These are phyloP conservation scores for Sylvia atricapilla DNA, from an alignment of 2,113 vertebrate genomes.

Conservation along the genomic window DNA sequence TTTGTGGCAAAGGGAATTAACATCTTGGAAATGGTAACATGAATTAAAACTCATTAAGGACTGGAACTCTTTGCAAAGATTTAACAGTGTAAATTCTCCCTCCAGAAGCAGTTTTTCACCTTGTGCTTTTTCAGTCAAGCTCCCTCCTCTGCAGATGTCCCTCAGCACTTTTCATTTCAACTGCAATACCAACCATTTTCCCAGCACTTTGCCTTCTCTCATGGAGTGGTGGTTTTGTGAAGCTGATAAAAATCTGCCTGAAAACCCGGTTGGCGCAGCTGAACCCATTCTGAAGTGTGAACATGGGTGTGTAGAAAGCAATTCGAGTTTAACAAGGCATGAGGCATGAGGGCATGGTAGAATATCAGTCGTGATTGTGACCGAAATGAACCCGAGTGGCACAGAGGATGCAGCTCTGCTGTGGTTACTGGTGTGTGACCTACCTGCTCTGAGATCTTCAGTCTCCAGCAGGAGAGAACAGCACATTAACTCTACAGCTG, in stretches of 20 bases:
- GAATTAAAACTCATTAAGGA: not conserved
- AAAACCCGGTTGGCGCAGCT: conserved; percentile 30
- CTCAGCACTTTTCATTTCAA: not conserved
- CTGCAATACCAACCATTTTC: conserved; percentile 3
- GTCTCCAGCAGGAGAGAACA: not conserved
- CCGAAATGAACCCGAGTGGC: not conserved
- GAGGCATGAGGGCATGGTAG: conserved; percentile 32
- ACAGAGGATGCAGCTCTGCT: conserved; percentile 22
- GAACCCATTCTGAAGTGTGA: conserved; percentile 60
- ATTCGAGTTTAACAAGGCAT: conserved; percentile 61
- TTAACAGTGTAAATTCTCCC: not conserved
- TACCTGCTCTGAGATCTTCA: conserved; percentile 29
- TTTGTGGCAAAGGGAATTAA: not conserved
- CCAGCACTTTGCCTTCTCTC: conserved; percentile 10
- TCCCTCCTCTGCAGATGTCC: not conserved
- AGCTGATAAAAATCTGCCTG: conserved; percentile 58
- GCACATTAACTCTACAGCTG: not conserved
- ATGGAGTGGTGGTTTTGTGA: conserved; percentile 22
- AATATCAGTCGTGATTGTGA: conserved; percentile 24
- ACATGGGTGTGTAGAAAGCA: conserved; percentile 57
- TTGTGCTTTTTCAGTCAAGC: not conserved
- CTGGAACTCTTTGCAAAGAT: not conserved
- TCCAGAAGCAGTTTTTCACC: not conserved
- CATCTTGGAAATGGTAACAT: not conserved
- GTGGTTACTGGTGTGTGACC: conserved; percentile 10